Base-by-base conservation (phyloP, 35 echinoderm and acorn worm species). In the Heliocidaris erythrogramma region DNA sequence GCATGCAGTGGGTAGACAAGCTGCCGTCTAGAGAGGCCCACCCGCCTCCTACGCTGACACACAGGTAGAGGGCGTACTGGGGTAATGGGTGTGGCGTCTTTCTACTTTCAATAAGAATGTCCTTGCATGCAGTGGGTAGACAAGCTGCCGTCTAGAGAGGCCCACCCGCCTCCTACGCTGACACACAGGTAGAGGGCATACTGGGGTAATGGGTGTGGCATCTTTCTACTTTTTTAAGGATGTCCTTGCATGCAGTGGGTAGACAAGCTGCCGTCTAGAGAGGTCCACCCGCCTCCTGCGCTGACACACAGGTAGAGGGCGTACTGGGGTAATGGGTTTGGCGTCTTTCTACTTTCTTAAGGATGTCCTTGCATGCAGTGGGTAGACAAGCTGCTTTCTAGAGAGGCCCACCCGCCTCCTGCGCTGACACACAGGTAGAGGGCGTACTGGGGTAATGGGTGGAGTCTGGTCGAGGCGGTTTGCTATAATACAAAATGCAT, bases 41-140 rank as follows among this genome's bases (percentile, higher is more conserved):
- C 32, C 24, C 87, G 21, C 29, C 87, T 47, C 30, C 32, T 89
- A 24, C 87, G 31, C 11, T 32, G 87, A 48, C 87, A 89, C 9
- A 48, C 31, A 2, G 87, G 87, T 48, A 89, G 87, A 48, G 87
- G 29, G 47, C 30, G 87, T 30, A 89, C 87, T 14, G 87, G 87
- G 11, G 87, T 89, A 16, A 89, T 78, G 17, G 65, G 65, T 8
- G 47, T 42, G 4, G 21, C 27, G 65, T 78, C 18, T n/a, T 78
- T 10, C 87, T 89, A 89, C 30, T 89, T 89, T 48, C 47, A 14
- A n/a, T 32, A 30, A 42, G 7, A 89, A 48, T 48, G 31, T 89
- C 13, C 18, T 89, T 32, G 87, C 87, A 89, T 89, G 87, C 4
- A 89, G 87, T 47, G 87, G 87, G 47, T 47, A 89, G 18, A 89